These are phyloP conservation scores for Polymixis lichenea DNA, from an alignment of 2,888 invertebrate genomes.

Conservation along the genomic window DNA sequence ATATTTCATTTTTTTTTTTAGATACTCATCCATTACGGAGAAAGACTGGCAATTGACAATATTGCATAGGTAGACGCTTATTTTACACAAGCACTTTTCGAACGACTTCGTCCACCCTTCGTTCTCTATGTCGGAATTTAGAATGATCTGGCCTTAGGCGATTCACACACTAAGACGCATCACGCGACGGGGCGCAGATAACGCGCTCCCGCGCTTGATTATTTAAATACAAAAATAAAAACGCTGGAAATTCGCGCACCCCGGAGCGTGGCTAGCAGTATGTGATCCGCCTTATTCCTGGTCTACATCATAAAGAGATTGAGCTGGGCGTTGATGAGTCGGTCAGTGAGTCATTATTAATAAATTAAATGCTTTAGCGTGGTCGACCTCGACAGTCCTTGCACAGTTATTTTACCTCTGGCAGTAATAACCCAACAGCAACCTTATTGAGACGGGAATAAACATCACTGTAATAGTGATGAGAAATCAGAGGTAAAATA, in stretches of 20 bases:
- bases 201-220: too few relatives aligned
- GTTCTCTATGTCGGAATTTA: neutral
- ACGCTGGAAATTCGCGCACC: too few relatives aligned
- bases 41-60: neutral
- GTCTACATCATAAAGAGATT: neutral
- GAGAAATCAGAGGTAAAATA: neutral
- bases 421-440: neutral
- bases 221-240: too few relatives aligned
- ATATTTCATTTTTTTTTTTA: neutral
- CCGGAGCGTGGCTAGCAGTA: too few relatives aligned
- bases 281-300: too few relatives aligned
- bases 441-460: too few relatives aligned
- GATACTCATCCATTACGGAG: neutral
- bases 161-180: too few relatives aligned
- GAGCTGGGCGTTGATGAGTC: neutral
- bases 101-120: neutral
- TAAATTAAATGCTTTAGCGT: conserved; percentile 23
- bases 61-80: neutral
- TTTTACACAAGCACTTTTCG: neutral
- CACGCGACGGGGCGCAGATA: too few relatives aligned
- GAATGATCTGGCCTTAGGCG: too few relatives aligned
- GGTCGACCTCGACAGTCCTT: neutral
- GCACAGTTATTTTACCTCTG: neutral
- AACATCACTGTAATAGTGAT: neutral
- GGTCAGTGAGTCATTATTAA: neutral